Evolutionary conservation across 2,888 invertebrate species (phyloP).

Genomic region (Baccha elongata): DNA sequence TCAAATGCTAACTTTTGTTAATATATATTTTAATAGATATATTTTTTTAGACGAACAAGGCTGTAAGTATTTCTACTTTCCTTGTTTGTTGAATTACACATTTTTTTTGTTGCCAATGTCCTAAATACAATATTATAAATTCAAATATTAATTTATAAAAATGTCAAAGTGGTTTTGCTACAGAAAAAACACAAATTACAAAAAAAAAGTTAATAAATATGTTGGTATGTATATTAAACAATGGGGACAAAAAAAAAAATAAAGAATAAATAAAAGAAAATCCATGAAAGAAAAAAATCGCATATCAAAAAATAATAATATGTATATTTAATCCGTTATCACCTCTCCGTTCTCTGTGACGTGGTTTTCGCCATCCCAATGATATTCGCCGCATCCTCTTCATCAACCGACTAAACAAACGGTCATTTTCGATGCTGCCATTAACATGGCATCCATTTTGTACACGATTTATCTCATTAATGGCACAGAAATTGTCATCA

Average conservation of each 20-base stretch:
- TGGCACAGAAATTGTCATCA: slow-evolving; percentile 79
- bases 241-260: slow-evolving; percentile 32
- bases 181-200: slow-evolving; percentile 19
- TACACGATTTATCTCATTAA: slow-evolving; percentile 75
- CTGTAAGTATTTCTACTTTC: too few species aligned
- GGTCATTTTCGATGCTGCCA: slow-evolving; percentile 77
- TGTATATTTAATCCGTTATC: slow-evolving; percentile 76
- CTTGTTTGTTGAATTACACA: too few species aligned
- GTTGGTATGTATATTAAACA: background rate
- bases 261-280: slow-evolving; percentile 57
- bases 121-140: too few species aligned
- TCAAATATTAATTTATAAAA: slow-evolving; percentile 40
- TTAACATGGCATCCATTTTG: slow-evolving; percentile 76
- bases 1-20: too few species aligned
- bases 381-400: slow-evolving; percentile 81
- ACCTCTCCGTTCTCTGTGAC: slow-evolving; percentile 82
- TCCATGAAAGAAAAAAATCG: slow-evolving; percentile 46
- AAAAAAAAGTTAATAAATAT: slow-evolving; percentile 18
- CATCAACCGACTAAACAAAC: slow-evolving; percentile 80
- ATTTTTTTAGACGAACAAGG: too few species aligned
- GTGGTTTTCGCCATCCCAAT: slow-evolving; percentile 81
- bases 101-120: too few species aligned
- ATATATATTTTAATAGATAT: too few species aligned
- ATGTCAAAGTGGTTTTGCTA: slow-evolving; percentile 27
- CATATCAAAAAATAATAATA: slow-evolving; percentile 51